Evolutionary conservation across 2,113 vertebrate species (phyloP), one percentile per base, ranked within the genome.

Genomic region (Petrocephalus microphthalmus): DNA sequence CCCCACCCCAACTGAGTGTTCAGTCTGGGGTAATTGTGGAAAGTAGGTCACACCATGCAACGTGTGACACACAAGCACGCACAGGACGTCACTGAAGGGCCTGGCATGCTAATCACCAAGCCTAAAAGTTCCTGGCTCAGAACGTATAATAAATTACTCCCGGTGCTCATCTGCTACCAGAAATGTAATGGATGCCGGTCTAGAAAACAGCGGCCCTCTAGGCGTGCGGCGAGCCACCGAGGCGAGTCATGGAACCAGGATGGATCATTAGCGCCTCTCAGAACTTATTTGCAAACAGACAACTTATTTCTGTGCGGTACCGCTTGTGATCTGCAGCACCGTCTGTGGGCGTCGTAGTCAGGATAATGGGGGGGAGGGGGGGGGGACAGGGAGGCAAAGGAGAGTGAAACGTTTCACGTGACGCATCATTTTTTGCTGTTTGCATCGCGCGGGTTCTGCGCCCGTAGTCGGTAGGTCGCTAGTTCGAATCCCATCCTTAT

Each of bases 271-370:
- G 7, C 45, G 19, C 33, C 8, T 22, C 81, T n/a, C 47, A 47
- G 81, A 83, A 47, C 81, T 49, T 45, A 83, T 83, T 49, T 83
- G 22, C 81, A 85, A 85, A 29, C 52, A 54, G 25, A 53, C 84
- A 33, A 54, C 29, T 56, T 52, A 54, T 53, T 52, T 85, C 49
- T 85, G 19, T 2, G 83, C 25, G 1, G 4, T 22, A 29, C n/a
- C 11, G 5, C 52, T 54, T 56, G 52, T 10, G 13, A 3, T 85
- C 52, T 17, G 52, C 5, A 1, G 25, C 29, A 19, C 51, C 57
- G n/a, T 84, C 25, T 67, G 82, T 85, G 52, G 20, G 7, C 17
- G 2, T n/a, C 10, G 2, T 25, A 85, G 7, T 7, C 7, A 2
- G 84, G 29, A 54, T 42, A 8, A 17, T 15, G 10, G 25, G 51